Conservation (phyloP, 2,113 vertebrate genomes). For the Aplodontia rufa region DNA sequence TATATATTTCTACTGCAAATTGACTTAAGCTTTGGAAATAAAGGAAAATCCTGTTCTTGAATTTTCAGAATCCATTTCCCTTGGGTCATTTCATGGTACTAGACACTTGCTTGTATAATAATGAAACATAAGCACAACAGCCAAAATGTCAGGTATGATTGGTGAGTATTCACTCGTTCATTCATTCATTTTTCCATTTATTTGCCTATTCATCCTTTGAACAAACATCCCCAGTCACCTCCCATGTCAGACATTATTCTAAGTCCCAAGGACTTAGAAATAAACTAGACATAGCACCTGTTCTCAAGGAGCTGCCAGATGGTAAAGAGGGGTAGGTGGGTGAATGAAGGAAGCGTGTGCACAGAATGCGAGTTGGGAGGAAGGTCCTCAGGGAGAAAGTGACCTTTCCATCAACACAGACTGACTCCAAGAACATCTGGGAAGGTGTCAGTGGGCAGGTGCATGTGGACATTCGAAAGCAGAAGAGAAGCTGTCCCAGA, state of each 20-base stretch:
- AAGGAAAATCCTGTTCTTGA: background rate
- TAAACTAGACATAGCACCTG: background rate
- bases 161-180: background rate
- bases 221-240: background rate
- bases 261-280: background rate
- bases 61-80: background rate
- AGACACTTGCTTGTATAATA: background rate
- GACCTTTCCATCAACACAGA: background rate
- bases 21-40: conserved; percentile 40
- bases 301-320: background rate
- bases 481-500: background rate
- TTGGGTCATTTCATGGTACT: background rate
- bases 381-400: background rate
- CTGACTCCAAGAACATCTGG: background rate
- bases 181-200: background rate
- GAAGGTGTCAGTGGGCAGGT: too few relatives aligned
- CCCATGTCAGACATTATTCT: background rate
- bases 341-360: too few relatives aligned
- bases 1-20: conserved; percentile 36
- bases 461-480: background rate
- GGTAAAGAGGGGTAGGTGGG: background rate
- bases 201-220: background rate
- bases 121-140: background rate
- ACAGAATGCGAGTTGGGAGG: background rate
- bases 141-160: background rate